Base-by-base conservation (phyloP, 2,888 invertebrate species). In the Agonopterix heracliana region DNA sequence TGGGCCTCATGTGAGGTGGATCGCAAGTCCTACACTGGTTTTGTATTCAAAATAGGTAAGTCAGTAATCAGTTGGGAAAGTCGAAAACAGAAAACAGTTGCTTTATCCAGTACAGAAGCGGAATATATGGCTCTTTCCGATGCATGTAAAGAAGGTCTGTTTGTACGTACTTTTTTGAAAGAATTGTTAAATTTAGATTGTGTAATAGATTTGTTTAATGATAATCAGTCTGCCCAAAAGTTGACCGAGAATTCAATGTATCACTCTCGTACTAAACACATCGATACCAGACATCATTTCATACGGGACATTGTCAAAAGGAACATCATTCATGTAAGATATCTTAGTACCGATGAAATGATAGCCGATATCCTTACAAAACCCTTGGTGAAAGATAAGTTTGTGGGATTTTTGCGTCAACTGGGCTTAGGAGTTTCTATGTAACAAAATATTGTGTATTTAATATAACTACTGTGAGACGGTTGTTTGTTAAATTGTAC, bases 21-120 rank as follows among this genome's bases (percentile, higher is more conserved):
- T 40, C 44, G 60, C 1, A 48, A 36, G 1, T 62, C 58, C 1
- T 61, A 53, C n/a, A 56, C 61, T 3, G 59, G 57, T n/a, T 63
- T 40, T 47, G 44, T 54, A 10, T 60, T 60, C 46, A 48, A 38
- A 34, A 14, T 54, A 44, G 49, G 50, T 12, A 47, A 38, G 1
- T 50, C 47, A 0, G 9, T 45, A 7, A 41, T 54, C 2, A 51
- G 53, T 0, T 57, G 54, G 52, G 54, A 56, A 45, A 54, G 53
- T 41, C 41, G 52, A 0, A 58, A 58, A 44, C 57, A 57, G 26
- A 35, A 41, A 41, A 55, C 53, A 1, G 51, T 57, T 3, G 54
- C 54, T 11, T 41, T 54, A 2, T 52, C 48, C 1, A 54, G 48
- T 13, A 52, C 53, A 5, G 55, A 57, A 46, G 53, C 54, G 0